These are phyloP conservation scores for Helleia helle DNA, from an alignment of 2,888 invertebrate genomes.

Conservation along the genomic window DNA sequence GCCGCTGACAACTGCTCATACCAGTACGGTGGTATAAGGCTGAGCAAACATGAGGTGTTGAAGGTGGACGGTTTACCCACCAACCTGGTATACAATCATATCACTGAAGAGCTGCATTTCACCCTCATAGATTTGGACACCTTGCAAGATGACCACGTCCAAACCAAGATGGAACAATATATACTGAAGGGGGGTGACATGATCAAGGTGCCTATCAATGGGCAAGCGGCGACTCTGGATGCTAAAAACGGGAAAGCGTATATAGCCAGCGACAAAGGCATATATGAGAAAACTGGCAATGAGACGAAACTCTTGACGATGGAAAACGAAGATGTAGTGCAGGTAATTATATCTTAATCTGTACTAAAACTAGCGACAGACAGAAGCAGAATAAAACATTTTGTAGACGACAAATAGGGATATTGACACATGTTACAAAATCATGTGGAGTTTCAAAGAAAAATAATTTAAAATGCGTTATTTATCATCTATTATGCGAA, in stretches of 20 bases:
- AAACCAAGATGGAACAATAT: slow-evolving; percentile 64
- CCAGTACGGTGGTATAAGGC: slow-evolving; percentile 34
- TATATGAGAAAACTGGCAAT: slow-evolving; percentile 39
- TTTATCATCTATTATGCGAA: too few species aligned
- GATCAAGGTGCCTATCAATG: slow-evolving; percentile 49
- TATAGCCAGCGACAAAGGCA: slow-evolving; percentile 51
- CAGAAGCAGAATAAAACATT: too few species aligned
- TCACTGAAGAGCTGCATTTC: slow-evolving; percentile 45
- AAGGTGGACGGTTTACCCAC: slow-evolving; percentile 60
- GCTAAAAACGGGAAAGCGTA: slow-evolving; percentile 41
- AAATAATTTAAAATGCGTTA: too few species aligned
- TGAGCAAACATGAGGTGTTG: slow-evolving; percentile 39
- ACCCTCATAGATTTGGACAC: slow-evolving; percentile 57
- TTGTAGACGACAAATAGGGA: too few species aligned
- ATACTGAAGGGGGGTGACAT: slow-evolving; percentile 41
- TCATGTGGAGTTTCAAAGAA: too few species aligned
- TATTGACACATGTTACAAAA: too few species aligned
- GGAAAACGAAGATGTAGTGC: slow-evolving; percentile 59
- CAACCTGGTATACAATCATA: slow-evolving; percentile 45
- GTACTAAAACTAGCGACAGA: too few species aligned
- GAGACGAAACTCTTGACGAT: slow-evolving; percentile 43
- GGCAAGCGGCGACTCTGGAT: slow-evolving; percentile 57
- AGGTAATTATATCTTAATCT: slow-evolving; percentile 17
- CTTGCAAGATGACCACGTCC: slow-evolving; percentile 50
- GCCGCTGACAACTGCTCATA: slow-evolving; percentile 44